These are phyloP conservation scores for Protobothrops mucrosquamatus DNA, from an alignment of 2,113 vertebrate genomes.

Conservation along the genomic window DNA sequence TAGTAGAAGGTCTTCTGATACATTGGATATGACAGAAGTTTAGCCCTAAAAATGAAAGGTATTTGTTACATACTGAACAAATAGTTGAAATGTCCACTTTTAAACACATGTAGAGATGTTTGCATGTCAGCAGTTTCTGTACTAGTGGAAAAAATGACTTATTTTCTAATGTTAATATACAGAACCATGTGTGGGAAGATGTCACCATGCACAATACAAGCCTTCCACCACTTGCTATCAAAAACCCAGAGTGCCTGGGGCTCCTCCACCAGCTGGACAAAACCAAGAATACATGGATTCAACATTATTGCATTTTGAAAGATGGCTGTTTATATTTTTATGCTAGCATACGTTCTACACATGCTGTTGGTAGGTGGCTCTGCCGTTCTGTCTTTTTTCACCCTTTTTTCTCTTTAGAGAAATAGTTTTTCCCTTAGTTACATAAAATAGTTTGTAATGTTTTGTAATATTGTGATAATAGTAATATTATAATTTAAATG, in stretches of 20 bases:
- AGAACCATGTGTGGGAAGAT: slow-evolving; percentile 91
- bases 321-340: slow-evolving; percentile 88
- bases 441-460: neutral
- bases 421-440: neutral
- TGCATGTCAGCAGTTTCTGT: neutral
- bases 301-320: slow-evolving; percentile 87
- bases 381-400: neutral
- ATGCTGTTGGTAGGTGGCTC: slow-evolving; percentile 74
- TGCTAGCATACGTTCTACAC: slow-evolving; percentile 80
- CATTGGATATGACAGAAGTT: neutral
- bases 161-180: slow-evolving; percentile 14
- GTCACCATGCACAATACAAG: slow-evolving; percentile 85
- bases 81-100: neutral
- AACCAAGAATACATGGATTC: slow-evolving; percentile 76
- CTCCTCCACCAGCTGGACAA: slow-evolving; percentile 83
- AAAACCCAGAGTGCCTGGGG: slow-evolving; percentile 85
- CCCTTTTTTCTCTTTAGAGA: neutral
- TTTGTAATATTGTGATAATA: neutral
- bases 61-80: neutral
- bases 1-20: neutral
- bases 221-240: slow-evolving; percentile 88
- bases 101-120: neutral
- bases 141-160: neutral
- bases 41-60: neutral
- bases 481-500: neutral